Base-by-base conservation (phyloP, 2,113 vertebrate species). In the Tympanuchus pallidicinctus region DNA sequence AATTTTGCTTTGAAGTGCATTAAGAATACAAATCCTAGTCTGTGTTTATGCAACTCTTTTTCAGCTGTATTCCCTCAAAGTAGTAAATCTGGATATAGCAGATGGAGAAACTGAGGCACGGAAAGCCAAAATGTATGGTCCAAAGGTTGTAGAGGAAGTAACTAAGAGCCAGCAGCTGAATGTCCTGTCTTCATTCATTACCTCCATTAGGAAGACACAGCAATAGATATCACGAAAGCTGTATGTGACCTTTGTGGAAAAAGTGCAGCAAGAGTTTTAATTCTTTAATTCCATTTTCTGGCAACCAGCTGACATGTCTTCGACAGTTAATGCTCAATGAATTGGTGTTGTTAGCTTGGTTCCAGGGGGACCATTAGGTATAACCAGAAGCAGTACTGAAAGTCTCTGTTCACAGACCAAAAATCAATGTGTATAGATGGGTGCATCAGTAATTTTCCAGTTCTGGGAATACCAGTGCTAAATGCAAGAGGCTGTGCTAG, bases 1-100 rank as follows among this genome's bases (percentile, higher is more conserved):
- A 43, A 88, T 81, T 83, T 75, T 88, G 15, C 78, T 95, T 87
- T 83, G 45, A 87, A 75, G 69, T 72, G 21, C 20, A 42, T 82
- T 84, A 54, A 73, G 30, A 82, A 79, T 81, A 34, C 79, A 76
- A 50, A 52, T 67, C 38, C 13, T 56, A 18, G 34, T 70, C 54
- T 91, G n/a, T 50, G 28, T 87, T 61, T 71, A 18, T 73, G 40
- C 16, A 82, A 50, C 24, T 43, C 56, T 86, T 47, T 66, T 74
- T 43, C 17, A 59, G 32, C 48, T 86, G 50, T 54, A 50, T 72
- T 45, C 17, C 60, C 32, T 90, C 50, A 66, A 86, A 88, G n/a
- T 4, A 76, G n/a, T 80, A 47, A 21, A 8, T 14, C 3, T 19
- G 10, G 70, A 34, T 81, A 80, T 83, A 72, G n/a, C 5, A 28